Evolutionary conservation across 2,797 vertebrate genomes (phyloP).

Genomic region (Peromyscus attwateri): DNA sequence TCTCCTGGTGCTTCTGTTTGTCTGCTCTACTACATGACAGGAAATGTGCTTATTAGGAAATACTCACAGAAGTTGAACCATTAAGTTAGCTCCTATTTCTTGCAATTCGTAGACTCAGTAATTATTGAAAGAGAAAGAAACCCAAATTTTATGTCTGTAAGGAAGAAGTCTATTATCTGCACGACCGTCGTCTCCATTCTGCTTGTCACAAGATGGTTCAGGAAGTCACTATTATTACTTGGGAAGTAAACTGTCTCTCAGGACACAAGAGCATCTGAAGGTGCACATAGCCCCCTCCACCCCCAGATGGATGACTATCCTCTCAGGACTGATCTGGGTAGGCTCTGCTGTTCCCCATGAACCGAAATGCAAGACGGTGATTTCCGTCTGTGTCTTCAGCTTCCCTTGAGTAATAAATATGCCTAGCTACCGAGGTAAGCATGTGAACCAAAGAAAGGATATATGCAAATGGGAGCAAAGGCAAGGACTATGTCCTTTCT

Average conservation of each 20-base stretch:
- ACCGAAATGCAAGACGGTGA: background rate
- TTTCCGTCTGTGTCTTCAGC: background rate
- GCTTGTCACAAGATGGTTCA: background rate
- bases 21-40: background rate
- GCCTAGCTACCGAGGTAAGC: background rate
- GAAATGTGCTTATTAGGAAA: background rate
- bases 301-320: background rate
- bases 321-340: background rate
- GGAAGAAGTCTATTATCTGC: background rate
- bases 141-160: background rate
- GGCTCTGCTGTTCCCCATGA: background rate
- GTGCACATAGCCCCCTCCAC: background rate
- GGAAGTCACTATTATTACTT: too few species aligned
- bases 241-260: background rate
- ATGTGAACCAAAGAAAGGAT: background rate
- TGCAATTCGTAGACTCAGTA: background rate
- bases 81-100: background rate
- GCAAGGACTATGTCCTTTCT: background rate
- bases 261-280: background rate
- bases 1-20: background rate
- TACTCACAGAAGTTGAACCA: background rate
- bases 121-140: background rate
- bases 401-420: too few species aligned
- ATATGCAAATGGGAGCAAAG: too few species aligned
- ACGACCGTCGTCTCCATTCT: background rate